These are phyloP conservation scores for Pseudorhombus dupliciocellatus DNA, from an alignment of 2,113 vertebrate genomes.

Conservation along the genomic window DNA sequence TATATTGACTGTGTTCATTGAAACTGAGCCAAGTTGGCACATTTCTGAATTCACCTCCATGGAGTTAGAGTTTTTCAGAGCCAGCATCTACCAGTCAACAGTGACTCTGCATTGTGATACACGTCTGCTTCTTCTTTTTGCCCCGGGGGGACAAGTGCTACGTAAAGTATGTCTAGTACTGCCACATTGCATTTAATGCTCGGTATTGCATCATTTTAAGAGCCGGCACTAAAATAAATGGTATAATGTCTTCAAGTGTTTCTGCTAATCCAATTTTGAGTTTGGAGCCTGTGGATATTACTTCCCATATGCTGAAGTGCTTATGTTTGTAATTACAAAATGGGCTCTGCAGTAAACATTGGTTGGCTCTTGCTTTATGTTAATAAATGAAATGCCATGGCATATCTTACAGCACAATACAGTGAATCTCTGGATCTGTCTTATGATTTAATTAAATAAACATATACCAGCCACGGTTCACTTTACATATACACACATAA, in stretches of 20 bases:
- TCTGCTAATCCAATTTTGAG: constrained; percentile 29
- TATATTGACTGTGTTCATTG: neutral
- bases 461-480: neutral
- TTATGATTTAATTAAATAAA: neutral
- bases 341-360: constrained; percentile 13
- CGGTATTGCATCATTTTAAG: constrained; percentile 15
- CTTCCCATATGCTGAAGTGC: constrained; percentile 5
- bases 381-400: constrained; percentile 30
- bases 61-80: neutral
- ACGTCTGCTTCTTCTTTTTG: neutral
- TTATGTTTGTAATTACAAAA: constrained; percentile 20
- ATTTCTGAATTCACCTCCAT: neutral
- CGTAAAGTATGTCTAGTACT: neutral
- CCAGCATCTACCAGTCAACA: neutral
- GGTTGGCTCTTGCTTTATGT: constrained; percentile 9
- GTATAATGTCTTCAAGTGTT: constrained; percentile 24
- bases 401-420: neutral
- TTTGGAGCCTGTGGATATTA: constrained; percentile 15
- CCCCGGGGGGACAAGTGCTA: neutral
- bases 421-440: constrained; percentile 1
- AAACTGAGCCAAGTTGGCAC: neutral
- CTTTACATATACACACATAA: neutral
- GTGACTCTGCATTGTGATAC: neutral
- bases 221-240: constrained; percentile 26
- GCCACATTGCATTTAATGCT: constrained; percentile 16